Percentiles rank a stretch among this genome's conserved stretches.
These are phyloP conservation scores for Poeciliopsis turneri DNA, from an alignment of 2,797 vertebrate species.

Conservation along the genomic window DNA sequence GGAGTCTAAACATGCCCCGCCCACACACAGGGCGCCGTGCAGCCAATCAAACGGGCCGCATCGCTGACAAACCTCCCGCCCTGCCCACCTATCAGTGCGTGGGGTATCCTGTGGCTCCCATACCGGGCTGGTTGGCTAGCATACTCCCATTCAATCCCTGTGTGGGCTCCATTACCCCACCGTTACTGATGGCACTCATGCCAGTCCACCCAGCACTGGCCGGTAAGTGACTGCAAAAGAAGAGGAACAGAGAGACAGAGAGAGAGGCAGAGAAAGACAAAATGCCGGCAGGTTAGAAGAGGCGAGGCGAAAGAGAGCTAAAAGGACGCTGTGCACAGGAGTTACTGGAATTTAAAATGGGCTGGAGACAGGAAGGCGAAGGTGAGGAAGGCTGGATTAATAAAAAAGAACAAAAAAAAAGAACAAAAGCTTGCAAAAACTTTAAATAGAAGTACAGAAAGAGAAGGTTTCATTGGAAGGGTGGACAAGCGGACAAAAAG, in stretches of 20 bases:
- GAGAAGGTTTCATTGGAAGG: conserved; percentile 51
- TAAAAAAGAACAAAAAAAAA: conserved; percentile 33
- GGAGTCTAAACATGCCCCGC: conserved; percentile 63
- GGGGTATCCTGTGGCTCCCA: conserved; percentile 91
- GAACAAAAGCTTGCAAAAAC: conserved; percentile 47
- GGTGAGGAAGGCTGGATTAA: conserved; percentile 48
- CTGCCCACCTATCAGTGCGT: conserved; percentile 85
- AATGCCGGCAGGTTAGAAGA: conserved; percentile 80
- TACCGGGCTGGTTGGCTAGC: conserved; percentile 89
- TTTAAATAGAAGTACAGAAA: conserved; percentile 27
- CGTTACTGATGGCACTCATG: conserved; percentile 83
- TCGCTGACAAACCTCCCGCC: conserved; percentile 63
- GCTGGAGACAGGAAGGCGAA: conserved; percentile 56
- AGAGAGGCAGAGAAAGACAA: conserved; percentile 67
- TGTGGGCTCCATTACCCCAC: conserved; percentile 86
- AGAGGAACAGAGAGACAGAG: conserved; percentile 55
- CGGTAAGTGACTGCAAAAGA: conserved; percentile 84
- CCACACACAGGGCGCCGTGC: conserved; percentile 42
- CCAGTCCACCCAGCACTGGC: conserved; percentile 91
- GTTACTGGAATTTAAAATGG: conserved; percentile 62
- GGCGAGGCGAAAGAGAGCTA: conserved; percentile 71
- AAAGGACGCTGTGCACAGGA: conserved; percentile 59
- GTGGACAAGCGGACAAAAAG: conserved; percentile 62
- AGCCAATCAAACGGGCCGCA: conserved; percentile 62
- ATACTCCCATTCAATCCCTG: conserved; percentile 91